Conservation (phyloP, 2,113 vertebrate genomes). For the western clawed frog (Xenopus tropicalis) region DNA sequence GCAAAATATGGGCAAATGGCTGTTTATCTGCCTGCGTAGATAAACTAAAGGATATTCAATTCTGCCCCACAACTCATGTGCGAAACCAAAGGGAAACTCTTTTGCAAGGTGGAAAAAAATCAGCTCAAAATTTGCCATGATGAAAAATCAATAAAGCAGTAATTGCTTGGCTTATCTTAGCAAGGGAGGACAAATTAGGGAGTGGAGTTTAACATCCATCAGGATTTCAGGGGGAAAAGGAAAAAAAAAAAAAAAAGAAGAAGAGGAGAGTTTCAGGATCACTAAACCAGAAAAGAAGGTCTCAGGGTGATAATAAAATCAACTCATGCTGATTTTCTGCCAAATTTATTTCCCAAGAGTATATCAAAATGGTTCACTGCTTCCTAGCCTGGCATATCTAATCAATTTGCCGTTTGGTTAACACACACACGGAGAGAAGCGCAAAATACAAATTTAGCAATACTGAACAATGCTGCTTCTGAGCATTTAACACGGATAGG, state of each 20-base stretch:
- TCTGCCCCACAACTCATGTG: conserved; percentile 71
- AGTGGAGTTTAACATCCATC: conserved; percentile 72
- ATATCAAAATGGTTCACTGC: conserved; percentile 77
- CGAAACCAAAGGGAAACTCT: conserved; percentile 68
- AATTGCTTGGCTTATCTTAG: conserved; percentile 96
- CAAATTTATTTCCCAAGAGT: conserved; percentile 98
- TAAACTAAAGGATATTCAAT: conserved; percentile 82
- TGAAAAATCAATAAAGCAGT: conserved; percentile 98
- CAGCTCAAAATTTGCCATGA: conserved; percentile 89
- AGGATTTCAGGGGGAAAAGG: conserved; percentile 57
- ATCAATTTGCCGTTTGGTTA: conserved; percentile 71
- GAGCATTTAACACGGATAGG: background rate
- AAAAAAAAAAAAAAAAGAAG: conserved; percentile 43
- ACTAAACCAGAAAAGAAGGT: conserved; percentile 73
- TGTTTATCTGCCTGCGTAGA: conserved; percentile 81
- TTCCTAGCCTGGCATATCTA: conserved; percentile 84
- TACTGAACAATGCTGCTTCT: conserved; percentile 45
- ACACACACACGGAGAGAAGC: conserved; percentile 56
- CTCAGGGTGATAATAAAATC: conserved; percentile 97
- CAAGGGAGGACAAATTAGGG: conserved; percentile 79
- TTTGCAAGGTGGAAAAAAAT: conserved; percentile 65
- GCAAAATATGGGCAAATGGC: conserved; percentile 70
- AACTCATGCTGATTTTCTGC: conserved; percentile 97
- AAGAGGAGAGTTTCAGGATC: conserved; percentile 67
- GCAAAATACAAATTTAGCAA: conserved; percentile 60